A percentile compares a stretch with the other conserved stretches of the same genome.
phyloP scores from a whole-genome alignment of 2,888 invertebrate species.

The Tetragnatha montana region DNA sequence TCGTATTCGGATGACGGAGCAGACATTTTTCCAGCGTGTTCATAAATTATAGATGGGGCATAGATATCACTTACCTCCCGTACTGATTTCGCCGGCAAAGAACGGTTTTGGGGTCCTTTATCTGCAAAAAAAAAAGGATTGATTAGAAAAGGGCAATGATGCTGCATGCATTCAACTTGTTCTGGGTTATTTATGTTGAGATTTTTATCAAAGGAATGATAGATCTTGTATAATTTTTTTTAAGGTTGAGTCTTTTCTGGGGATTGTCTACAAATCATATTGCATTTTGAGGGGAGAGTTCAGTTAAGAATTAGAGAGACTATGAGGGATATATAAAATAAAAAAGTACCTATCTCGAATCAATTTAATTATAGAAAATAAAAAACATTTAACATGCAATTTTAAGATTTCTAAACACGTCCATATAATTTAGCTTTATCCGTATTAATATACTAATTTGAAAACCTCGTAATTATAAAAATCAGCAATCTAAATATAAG shows the following conservation, averaged over 20 bases:
- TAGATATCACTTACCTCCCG: conserved; percentile 43
- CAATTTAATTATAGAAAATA: too few species aligned
- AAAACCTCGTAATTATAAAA: too few species aligned
- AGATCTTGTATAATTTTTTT: neutral
- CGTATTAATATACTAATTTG: too few species aligned
- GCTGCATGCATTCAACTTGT: neutral
- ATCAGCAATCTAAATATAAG: too few species aligned
- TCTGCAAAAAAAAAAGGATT: conserved; percentile 20
- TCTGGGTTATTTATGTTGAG: neutral
- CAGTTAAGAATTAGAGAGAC: too few species aligned
- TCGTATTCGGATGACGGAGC: conserved; percentile 16
- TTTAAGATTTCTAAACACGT: too few species aligned
- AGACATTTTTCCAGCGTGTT: conserved; percentile 22
- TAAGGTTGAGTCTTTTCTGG: neutral
- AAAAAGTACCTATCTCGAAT: too few species aligned
- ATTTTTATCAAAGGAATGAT: neutral
- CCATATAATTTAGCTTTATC: too few species aligned
- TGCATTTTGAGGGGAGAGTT: too few species aligned
- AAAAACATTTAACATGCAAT: too few species aligned
- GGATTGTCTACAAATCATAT: too few species aligned
- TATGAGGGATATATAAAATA: too few species aligned
- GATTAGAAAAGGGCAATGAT: neutral
- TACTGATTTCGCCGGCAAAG: conserved; percentile 9
- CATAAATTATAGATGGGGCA: conserved; percentile 46
- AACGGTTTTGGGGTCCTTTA: neutral